These are phyloP conservation scores for Trachelus tabidus DNA, from an alignment of 2,888 invertebrate species.

Conservation along the genomic window DNA sequence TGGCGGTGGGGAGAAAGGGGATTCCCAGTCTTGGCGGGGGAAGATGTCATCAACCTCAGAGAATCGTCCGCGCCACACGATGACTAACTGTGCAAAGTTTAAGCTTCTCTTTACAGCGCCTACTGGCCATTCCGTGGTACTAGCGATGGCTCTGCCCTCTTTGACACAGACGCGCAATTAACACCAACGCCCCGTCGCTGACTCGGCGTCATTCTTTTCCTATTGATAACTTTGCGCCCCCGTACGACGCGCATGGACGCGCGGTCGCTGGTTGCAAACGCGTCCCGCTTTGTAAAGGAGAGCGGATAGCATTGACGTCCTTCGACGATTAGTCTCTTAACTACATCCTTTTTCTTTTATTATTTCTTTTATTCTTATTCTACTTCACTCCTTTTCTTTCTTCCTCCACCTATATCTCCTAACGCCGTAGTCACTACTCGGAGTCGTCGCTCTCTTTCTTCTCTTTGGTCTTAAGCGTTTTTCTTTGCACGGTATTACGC, in stretches of 20 bases:
- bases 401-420: neutral
- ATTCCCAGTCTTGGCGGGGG: constrained; percentile 6
- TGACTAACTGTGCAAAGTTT: constrained; percentile 50
- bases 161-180: constrained; percentile 4
- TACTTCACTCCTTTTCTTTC: neutral
- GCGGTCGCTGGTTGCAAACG: neutral
- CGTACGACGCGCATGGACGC: neutral
- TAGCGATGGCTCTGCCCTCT: neutral
- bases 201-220: constrained; percentile 5
- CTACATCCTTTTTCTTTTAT: neutral
- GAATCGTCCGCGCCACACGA: constrained; percentile 30
- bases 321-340: neutral
- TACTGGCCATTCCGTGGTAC: constrained; percentile 10
- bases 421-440: neutral
- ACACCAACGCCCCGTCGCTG: constrained; percentile 2
- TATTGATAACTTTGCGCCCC: constrained; percentile 2
- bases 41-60: constrained; percentile 42
- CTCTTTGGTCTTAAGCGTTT: neutral
- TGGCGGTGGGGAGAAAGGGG: constrained; percentile 37
- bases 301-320: neutral
- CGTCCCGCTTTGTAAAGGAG: neutral
- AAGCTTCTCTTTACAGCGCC: constrained; percentile 32
- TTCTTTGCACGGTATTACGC: neutral
- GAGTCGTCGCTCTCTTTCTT: neutral
- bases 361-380: neutral